Evolutionary conservation across 2,797 vertebrate genomes (phyloP).

Genomic region (Cryptoprocta ferox): DNA sequence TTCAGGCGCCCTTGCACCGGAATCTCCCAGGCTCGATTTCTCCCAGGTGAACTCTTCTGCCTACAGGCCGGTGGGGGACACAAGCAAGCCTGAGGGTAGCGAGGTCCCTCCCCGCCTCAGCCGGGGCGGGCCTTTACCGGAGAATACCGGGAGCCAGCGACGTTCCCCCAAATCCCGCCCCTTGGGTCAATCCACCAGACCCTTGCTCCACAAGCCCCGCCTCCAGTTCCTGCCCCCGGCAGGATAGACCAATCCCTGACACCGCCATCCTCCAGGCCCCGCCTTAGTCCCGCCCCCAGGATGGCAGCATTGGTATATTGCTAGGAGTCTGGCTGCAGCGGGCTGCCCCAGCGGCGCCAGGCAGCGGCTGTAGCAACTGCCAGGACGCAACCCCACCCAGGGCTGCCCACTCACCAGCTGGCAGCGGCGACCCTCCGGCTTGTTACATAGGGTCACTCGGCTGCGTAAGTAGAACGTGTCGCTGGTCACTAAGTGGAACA

Average conservation of each 20-base stretch:
- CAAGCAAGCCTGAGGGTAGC: not conserved
- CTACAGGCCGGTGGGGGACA: not conserved
- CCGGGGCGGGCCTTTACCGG: not conserved
- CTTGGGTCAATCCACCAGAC: not conserved
- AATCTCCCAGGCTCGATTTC: not conserved
- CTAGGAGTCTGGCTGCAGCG: rapidly evolving
- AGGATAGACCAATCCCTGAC: not conserved
- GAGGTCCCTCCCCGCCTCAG: not conserved
- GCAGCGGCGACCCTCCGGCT: not conserved
- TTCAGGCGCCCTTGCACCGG: not conserved
- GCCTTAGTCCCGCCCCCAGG: not conserved
- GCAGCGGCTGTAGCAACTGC: rapidly evolving
- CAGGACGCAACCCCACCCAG: rapidly evolving
- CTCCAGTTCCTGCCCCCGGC: not conserved
- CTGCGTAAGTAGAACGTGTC: slow-evolving; percentile 34
- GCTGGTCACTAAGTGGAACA: slow-evolving; percentile 15
- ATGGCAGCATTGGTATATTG: rapidly evolving
- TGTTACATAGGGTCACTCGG: slow-evolving; percentile 45
- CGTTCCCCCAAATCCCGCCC: not conserved
- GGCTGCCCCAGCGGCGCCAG: rapidly evolving
- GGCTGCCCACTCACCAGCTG: not conserved
- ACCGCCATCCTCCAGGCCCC: not conserved
- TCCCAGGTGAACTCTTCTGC: not conserved
- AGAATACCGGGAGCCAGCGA: not conserved
- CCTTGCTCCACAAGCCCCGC: not conserved